phyloP scores from a whole-genome alignment of 2,888 invertebrate genomes.

The Balanococcus diminutus region DNA sequence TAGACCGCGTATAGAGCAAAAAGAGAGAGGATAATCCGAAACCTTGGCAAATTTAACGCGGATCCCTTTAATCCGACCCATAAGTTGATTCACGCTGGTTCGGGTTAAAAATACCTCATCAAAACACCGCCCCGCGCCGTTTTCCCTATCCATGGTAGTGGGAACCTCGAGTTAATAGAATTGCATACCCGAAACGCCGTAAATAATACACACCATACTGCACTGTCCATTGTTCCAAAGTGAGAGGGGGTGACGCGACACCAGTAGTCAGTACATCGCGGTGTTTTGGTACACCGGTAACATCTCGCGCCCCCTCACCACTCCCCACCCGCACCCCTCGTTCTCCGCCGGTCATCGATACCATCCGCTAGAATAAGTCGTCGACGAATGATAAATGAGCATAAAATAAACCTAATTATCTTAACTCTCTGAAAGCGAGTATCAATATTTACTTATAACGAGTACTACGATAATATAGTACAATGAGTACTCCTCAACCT shows the following conservation, averaged over 20 bases:
- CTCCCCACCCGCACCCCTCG: no score
- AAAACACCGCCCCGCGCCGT: background rate
- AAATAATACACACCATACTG: background rate
- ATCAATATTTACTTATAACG: conserved; percentile 7
- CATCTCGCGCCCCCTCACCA: no score
- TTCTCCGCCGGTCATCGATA: no score
- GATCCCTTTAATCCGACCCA: no score
- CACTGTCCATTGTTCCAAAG: no score
- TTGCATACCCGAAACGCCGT: conserved; percentile 7
- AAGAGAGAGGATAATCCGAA: no score
- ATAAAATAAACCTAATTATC: conserved; percentile 35
- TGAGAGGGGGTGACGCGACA: no score
- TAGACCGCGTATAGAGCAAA: no score
- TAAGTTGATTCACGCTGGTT: background rate
- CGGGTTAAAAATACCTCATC: background rate
- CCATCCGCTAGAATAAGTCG: background rate
- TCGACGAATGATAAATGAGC: conserved; percentile 18
- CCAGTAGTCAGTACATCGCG: no score
- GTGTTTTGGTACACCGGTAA: background rate
- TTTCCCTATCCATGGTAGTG: background rate
- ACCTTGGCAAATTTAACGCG: no score
- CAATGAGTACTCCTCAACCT: no score
- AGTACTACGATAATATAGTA: background rate
- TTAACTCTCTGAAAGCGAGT: background rate
- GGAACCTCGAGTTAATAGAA: background rate